Conservation (phyloP, 2,888 invertebrate genomes). For the Lepidocyrtinus sp. region DNA sequence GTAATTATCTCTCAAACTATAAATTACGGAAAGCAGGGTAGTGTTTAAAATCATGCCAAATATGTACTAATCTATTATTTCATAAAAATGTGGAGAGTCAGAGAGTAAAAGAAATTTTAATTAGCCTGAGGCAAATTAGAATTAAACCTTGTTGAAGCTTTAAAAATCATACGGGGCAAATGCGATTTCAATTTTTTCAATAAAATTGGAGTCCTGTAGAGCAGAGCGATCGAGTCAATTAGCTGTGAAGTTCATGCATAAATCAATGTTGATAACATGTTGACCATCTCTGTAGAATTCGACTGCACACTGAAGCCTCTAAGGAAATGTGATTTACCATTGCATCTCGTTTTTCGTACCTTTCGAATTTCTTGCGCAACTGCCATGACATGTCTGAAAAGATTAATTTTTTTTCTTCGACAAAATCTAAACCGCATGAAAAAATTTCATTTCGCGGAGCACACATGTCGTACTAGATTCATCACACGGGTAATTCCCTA, state of each 20-base stretch:
- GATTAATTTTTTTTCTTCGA: too few relatives aligned
- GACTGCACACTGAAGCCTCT: too few relatives aligned
- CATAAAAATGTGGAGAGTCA: too few relatives aligned
- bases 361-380: background rate
- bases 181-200: background rate
- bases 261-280: too few relatives aligned
- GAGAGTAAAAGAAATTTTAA: too few relatives aligned
- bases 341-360: too few relatives aligned
- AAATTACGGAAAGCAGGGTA: background rate
- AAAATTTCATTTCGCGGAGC: too few relatives aligned
- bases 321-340: slow-evolving; percentile 11
- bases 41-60: slow-evolving; percentile 2
- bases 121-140: too few relatives aligned
- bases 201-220: slow-evolving; percentile 13
- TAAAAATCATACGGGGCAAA: background rate
- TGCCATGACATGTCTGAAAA: too few relatives aligned
- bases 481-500: slow-evolving; percentile 6
- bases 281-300: too few relatives aligned
- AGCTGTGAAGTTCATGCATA: background rate
- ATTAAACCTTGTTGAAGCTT: too few relatives aligned
- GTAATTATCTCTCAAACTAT: background rate
- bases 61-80: background rate
- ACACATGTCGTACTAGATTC: slow-evolving; percentile 12
- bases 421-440: slow-evolving; percentile 1
- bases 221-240: too few relatives aligned